Evolutionary conservation across 2,888 invertebrate species (phyloP), one percentile per base, ranked within the genome.

Genomic region (Osedax fenrisi): DNA sequence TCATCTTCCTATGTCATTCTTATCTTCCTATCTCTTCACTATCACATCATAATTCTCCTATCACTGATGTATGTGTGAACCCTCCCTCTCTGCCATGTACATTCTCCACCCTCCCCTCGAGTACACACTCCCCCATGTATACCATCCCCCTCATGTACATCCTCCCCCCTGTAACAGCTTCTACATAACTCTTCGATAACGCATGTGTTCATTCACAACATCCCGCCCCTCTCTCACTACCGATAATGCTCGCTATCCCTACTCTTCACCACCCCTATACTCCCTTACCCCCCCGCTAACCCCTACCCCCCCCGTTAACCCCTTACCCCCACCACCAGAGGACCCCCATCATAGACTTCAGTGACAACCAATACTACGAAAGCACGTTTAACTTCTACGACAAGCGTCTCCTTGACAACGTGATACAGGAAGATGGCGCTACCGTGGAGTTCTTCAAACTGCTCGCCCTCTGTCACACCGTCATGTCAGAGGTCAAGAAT

Each of bases 401-500:
- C 86, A 86, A 88, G 75, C 88, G 89, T 66, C 87, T 98, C 74
- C 85, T 94, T 80, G 91, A 92, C 75, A 92, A 92, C 17, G 92
- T 95, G 66, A 87, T 88, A 56, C 79, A 79, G 1, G 89, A 90
- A 76, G 90, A 94, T 82, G 85, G 86, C 67, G 88, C 91, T 81
- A 90, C 90, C 61, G 90, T 90, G 83, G 90, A 89, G 81, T 96
- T 96, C 87, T 96, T 96, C 87, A 89, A 91, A 61, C 87, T 96
- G 75, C 87, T 99, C 78, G 92, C 97, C 1, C 87, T 98, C 27
- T 99, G 98, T 84, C 98, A 98, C 84, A 98, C 98, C 1, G 97
- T 98, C 72, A 98, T 98, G 97, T 92, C 96, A 0, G 95, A 93
- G 82, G 90, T 90, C 80, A 91, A 91, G 82, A 89, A 90, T 79